Conservation (phyloP, 2,113 vertebrate genomes). For the Stictonetta naevosa region DNA sequence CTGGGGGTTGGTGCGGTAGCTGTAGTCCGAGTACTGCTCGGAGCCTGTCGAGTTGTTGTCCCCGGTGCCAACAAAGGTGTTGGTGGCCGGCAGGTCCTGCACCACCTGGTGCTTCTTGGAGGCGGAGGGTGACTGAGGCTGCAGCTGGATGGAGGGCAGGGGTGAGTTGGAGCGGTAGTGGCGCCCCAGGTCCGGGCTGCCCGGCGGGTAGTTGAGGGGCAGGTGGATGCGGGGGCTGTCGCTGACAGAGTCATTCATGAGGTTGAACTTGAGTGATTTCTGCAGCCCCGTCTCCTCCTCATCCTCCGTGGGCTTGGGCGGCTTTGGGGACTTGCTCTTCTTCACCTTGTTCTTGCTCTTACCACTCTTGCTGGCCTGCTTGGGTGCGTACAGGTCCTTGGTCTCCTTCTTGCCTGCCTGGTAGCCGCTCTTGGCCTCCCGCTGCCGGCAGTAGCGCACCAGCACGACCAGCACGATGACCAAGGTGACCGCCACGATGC, state of each 20-base stretch:
- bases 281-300: slow-evolving; percentile 92
- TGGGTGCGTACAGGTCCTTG: slow-evolving; percentile 94
- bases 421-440: slow-evolving; percentile 96
- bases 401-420: slow-evolving; percentile 98
- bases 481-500: slow-evolving; percentile 89
- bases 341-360: slow-evolving; percentile 92
- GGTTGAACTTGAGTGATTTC: slow-evolving; percentile 95
- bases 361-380: slow-evolving; percentile 88
- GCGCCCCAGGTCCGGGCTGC: slow-evolving; percentile 93
- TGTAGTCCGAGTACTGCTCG: slow-evolving; percentile 99
- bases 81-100: slow-evolving; percentile 96
- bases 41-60: slow-evolving; percentile 98
- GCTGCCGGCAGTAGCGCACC: slow-evolving; percentile 90
- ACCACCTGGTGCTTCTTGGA: slow-evolving; percentile 99
- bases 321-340: slow-evolving; percentile 93
- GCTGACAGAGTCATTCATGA: slow-evolving; percentile 89
- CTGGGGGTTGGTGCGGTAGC: slow-evolving; percentile 98
- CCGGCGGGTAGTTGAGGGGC: slow-evolving; percentile 94
- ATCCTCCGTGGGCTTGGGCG: slow-evolving; percentile 89
- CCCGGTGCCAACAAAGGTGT: slow-evolving; percentile 97
- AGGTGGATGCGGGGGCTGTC: slow-evolving; percentile 97
- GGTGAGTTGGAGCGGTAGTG: slow-evolving; percentile 99
- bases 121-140: slow-evolving; percentile 96
- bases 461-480: slow-evolving; percentile 91
- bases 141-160: slow-evolving; percentile 94